Conservation (phyloP, 2,797 vertebrate genomes). For the Smutsia temminckii region DNA sequence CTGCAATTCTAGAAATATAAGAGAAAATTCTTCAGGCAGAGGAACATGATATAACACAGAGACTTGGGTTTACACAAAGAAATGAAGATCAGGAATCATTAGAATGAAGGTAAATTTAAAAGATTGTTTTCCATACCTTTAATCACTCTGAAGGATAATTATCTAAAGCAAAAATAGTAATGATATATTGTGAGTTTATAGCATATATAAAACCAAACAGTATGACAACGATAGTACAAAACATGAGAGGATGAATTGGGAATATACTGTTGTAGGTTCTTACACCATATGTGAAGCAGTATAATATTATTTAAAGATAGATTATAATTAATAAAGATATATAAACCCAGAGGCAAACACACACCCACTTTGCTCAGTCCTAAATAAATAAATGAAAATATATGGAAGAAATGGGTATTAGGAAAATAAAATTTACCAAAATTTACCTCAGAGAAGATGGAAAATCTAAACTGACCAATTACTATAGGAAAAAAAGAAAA, state of each 20-base stretch:
- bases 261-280: background rate
- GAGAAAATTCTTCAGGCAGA: background rate
- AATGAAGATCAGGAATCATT: background rate
- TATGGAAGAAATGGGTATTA: background rate
- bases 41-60: background rate
- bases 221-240: background rate
- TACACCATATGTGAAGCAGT: background rate
- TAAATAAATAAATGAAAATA: background rate
- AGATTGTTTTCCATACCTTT: background rate
- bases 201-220: background rate
- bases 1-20: background rate
- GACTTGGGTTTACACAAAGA: background rate
- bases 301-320: background rate
- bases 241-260: background rate
- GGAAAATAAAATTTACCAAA: background rate
- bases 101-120: background rate
- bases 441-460: background rate
- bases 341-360: background rate
- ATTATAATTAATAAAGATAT: background rate
- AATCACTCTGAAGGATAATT: background rate
- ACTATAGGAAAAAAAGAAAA: background rate
- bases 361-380: background rate
- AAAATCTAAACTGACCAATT: conserved; percentile 20
- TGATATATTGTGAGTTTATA: background rate
- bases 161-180: background rate